These are phyloP conservation scores for Cinara cedri DNA, from an alignment of 2,888 invertebrate genomes.

Conservation along the genomic window DNA sequence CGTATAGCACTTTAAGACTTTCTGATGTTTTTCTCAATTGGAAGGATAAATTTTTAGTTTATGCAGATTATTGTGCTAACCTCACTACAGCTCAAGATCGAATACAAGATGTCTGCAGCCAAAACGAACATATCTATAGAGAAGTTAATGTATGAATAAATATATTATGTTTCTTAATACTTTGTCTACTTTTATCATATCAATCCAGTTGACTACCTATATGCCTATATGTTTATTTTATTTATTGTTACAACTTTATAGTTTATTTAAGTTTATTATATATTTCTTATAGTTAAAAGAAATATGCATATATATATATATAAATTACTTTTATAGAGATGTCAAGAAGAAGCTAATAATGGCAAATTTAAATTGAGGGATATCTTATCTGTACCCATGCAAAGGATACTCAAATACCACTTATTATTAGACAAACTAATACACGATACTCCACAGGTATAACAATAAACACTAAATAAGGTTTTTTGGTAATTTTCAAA, in stretches of 20 bases:
- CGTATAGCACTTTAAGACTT: conserved; percentile 69
- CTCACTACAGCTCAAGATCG: conserved; percentile 86
- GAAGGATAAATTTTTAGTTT: conserved; percentile 88
- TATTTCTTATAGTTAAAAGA: too few species aligned
- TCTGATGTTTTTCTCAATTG: conserved; percentile 88
- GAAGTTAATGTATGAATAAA: conserved; percentile 69
- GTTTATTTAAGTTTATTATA: conserved; percentile 15
- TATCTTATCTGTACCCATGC: conserved; percentile 97
- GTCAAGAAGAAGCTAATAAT: conserved; percentile 91
- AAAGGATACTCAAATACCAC: conserved; percentile 96
- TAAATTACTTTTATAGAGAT: conserved; percentile 79
- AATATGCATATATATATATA: too few species aligned
- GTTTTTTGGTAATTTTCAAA: too few species aligned
- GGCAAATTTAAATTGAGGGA: conserved; percentile 94
- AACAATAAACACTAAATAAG: conserved; percentile 58
- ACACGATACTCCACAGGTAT: conserved; percentile 81
- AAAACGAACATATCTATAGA: conserved; percentile 71
- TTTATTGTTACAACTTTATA: not conserved
- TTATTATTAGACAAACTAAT: conserved; percentile 87
- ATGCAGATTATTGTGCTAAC: conserved; percentile 96
- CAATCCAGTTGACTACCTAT: too few species aligned
- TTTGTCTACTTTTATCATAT: not conserved
- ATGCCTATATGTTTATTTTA: not conserved
- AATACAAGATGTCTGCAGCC: conserved; percentile 77
- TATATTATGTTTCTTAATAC: not conserved